A percentile compares a stretch with the other conserved stretches of the same genome.
These are phyloP conservation scores for Papilio glaucus DNA, from an alignment of 1,140 invertebrate species.

Conservation along the genomic window DNA sequence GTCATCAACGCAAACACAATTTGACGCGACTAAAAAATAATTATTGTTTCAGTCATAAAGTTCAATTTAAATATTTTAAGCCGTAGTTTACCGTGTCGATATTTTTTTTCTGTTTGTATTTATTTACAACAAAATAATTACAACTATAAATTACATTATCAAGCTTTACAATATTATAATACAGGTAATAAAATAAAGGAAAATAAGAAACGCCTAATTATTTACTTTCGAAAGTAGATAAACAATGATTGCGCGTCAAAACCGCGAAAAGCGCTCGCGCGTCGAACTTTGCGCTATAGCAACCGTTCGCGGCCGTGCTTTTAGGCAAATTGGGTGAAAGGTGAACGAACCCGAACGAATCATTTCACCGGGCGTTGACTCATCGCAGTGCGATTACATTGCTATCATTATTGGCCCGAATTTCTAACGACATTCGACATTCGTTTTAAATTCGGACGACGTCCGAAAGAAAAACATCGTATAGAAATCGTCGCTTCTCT, in stretches of 20 bases:
- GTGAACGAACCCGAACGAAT: conserved; percentile 66
- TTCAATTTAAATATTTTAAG: too few species aligned
- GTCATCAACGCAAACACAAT: too few species aligned
- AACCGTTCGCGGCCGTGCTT: conserved; percentile 60
- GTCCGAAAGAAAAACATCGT: conserved; percentile 51
- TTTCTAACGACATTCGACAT: conserved; percentile 65
- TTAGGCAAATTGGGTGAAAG: conserved; percentile 80
- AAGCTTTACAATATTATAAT: neutral
- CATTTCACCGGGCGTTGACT: conserved; percentile 77
- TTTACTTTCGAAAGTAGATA: conserved; percentile 21
- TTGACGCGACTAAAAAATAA: too few species aligned
- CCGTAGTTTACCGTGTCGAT: too few species aligned
- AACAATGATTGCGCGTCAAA: conserved; percentile 10
- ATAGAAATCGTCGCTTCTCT: conserved; percentile 52
- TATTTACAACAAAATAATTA: too few species aligned
- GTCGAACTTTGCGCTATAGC: conserved; percentile 51
- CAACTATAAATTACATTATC: too few species aligned
- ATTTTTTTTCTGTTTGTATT: too few species aligned
- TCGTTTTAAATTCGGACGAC: conserved; percentile 53
- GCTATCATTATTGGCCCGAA: conserved; percentile 74
- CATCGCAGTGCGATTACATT: conserved; percentile 66
- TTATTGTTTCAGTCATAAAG: too few species aligned
- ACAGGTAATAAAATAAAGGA: neutral
- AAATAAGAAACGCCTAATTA: neutral
- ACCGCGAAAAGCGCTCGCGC: neutral